Conservation (phyloP, 1,140 invertebrate genomes). For the Artemia franciscana region DNA sequence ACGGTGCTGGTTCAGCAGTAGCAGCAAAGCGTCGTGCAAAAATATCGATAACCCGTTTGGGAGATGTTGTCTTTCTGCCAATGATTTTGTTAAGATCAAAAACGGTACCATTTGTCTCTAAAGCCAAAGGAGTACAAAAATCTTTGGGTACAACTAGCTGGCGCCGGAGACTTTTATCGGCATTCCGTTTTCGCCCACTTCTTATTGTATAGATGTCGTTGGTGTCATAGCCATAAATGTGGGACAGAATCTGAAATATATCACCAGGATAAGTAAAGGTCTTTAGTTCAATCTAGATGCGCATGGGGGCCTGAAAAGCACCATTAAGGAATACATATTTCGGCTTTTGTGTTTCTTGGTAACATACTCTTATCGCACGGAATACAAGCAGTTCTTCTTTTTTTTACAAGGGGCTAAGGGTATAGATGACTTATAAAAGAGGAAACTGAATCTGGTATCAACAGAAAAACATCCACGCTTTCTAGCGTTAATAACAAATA, state of each 20-base stretch:
- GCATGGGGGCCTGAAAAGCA: too few species aligned
- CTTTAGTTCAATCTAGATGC: too few species aligned
- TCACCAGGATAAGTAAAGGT: too few species aligned
- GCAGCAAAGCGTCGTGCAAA: constrained; percentile 20
- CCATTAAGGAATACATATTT: too few species aligned
- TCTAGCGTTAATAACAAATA: too few species aligned
- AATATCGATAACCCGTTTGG: constrained; percentile 22
- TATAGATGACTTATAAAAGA: too few species aligned
- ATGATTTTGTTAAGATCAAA: constrained; percentile 18
- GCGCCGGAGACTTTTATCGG: constrained; percentile 18
- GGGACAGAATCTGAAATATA: neutral
- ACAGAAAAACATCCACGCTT: too few species aligned
- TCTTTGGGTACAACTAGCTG: constrained; percentile 23
- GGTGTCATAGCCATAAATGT: constrained; percentile 22
- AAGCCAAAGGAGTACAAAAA: constrained; percentile 24
- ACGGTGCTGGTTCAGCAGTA: constrained; percentile 17
- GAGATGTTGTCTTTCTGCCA: constrained; percentile 5
- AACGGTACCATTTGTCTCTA: constrained; percentile 24
- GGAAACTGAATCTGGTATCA: too few species aligned
- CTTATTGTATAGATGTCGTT: constrained; percentile 20
- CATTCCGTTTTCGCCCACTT: constrained; percentile 16
- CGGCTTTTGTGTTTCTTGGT: too few species aligned
- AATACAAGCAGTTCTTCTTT: too few species aligned
- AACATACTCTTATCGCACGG: too few species aligned
- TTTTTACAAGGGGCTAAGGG: too few species aligned